These are phyloP conservation scores for Branchinecta sandiegonensis DNA, from an alignment of 2,888 invertebrate genomes.

Conservation along the genomic window DNA sequence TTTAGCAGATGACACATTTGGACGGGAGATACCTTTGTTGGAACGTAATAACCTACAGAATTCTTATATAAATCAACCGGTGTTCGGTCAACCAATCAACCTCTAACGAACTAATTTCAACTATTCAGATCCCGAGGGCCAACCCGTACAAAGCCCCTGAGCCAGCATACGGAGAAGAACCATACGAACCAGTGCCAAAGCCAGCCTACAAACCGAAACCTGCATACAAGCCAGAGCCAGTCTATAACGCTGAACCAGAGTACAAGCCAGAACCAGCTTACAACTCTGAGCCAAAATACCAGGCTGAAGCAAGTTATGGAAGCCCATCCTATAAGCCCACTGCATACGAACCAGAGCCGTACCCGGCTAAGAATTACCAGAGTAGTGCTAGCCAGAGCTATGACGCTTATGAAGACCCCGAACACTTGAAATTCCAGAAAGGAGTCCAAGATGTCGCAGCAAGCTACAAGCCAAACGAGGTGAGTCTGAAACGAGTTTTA, in stretches of 20 bases:
- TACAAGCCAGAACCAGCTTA: background rate
- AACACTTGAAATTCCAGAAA: background rate
- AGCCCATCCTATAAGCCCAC: background rate
- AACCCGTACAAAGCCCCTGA: background rate
- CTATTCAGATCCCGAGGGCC: background rate
- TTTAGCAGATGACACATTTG: no score
- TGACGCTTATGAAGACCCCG: background rate
- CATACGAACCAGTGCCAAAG: background rate
- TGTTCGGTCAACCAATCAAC: no score
- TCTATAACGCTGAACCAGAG: background rate
- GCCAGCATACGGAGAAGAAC: background rate
- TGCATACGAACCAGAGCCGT: no score
- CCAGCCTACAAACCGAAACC: background rate
- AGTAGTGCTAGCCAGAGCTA: background rate
- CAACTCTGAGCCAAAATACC: background rate
- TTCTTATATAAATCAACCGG: no score
- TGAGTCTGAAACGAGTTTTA: background rate
- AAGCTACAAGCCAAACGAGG: background rate
- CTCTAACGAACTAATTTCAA: no score
- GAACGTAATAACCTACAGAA: no score
- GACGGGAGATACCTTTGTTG: no score
- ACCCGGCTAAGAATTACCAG: no score
- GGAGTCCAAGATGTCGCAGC: constrained; percentile 5
- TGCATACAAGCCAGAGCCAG: background rate
- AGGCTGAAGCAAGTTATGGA: background rate